These are phyloP conservation scores for Autographa gamma DNA, from an alignment of 2,888 invertebrate genomes.

Conservation along the genomic window DNA sequence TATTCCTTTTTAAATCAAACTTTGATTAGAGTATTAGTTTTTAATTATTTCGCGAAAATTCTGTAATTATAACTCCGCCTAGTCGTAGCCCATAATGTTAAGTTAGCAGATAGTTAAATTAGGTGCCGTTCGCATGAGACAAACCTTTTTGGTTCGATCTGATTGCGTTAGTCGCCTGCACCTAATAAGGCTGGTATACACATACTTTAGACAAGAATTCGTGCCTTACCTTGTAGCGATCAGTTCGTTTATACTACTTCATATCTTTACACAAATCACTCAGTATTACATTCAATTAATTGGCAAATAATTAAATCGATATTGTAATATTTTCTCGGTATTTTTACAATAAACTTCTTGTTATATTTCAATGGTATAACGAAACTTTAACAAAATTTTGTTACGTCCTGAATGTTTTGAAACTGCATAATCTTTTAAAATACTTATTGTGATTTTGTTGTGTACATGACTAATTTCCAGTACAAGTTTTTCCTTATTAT, in stretches of 20 bases:
- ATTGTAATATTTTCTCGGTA: background rate
- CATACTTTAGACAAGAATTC: slow-evolving; percentile 28
- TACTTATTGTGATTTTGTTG: background rate
- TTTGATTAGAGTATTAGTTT: background rate
- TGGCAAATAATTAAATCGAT: background rate
- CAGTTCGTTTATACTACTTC: slow-evolving; percentile 8
- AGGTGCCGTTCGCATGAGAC: slow-evolving; percentile 20
- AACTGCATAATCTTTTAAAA: background rate
- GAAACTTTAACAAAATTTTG: background rate
- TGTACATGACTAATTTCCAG: background rate
- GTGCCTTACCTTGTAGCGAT: slow-evolving; percentile 25
- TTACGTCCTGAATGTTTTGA: background rate
- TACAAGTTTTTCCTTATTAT: background rate
- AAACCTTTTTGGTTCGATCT: slow-evolving; percentile 20
- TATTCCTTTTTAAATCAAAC: too few species aligned
- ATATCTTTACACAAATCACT: background rate
- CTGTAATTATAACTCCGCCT: background rate
- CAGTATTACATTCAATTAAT: background rate
- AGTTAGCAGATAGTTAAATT: background rate
- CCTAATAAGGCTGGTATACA: slow-evolving; percentile 22
- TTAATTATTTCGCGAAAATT: background rate
- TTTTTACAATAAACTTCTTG: background rate
- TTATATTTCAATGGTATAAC: background rate
- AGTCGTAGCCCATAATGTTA: background rate
- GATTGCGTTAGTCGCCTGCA: slow-evolving; percentile 21